These are phyloP conservation scores for Drosophila colorata DNA, from an alignment of 2,888 invertebrate genomes.

Conservation along the genomic window DNA sequence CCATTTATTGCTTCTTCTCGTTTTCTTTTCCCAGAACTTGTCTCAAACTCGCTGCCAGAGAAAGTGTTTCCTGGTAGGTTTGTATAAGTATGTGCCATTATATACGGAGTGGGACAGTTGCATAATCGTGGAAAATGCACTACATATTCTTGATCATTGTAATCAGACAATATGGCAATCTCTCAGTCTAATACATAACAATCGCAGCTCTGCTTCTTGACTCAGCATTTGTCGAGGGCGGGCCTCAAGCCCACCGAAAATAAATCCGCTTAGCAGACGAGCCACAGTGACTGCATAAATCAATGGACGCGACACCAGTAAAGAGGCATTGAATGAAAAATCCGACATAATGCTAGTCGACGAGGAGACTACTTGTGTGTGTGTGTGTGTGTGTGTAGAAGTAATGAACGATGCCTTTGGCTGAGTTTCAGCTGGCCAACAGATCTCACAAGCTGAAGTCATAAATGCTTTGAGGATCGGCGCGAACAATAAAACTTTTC, in stretches of 20 bases:
- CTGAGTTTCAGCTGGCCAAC: conserved; percentile 64
- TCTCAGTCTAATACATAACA: conserved; percentile 46
- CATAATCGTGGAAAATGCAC: conserved; percentile 12
- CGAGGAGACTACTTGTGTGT: conserved; percentile 3
- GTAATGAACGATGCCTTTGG: conserved; percentile 50
- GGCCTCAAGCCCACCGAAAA: conserved; percentile 66
- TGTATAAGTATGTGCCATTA: conserved; percentile 1
- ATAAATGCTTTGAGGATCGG: conserved; percentile 58
- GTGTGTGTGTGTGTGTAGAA: background rate
- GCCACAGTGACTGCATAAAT: conserved; percentile 66
- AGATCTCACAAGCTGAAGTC: conserved; percentile 64
- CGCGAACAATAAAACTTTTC: conserved; percentile 49
- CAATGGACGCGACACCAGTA: conserved; percentile 57
- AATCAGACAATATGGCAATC: conserved; percentile 67
- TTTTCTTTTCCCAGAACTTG: conserved; percentile 15
- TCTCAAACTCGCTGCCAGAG: background rate
- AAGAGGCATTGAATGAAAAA: conserved; percentile 65
- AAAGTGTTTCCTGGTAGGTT: conserved; percentile 36
- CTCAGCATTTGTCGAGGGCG: conserved; percentile 37
- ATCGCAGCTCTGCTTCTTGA: conserved; percentile 42
- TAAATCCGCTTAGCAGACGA: conserved; percentile 65
- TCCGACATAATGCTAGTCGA: conserved; percentile 53
- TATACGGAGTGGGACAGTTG: background rate
- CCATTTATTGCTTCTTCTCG: conserved; percentile 1
- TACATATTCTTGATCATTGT: conserved; percentile 35